A percentile compares a stretch with the other conserved stretches of the same genome.
Conservation (phyloP, 2,888 invertebrate genomes). For the Hipparchia semele region DNA sequence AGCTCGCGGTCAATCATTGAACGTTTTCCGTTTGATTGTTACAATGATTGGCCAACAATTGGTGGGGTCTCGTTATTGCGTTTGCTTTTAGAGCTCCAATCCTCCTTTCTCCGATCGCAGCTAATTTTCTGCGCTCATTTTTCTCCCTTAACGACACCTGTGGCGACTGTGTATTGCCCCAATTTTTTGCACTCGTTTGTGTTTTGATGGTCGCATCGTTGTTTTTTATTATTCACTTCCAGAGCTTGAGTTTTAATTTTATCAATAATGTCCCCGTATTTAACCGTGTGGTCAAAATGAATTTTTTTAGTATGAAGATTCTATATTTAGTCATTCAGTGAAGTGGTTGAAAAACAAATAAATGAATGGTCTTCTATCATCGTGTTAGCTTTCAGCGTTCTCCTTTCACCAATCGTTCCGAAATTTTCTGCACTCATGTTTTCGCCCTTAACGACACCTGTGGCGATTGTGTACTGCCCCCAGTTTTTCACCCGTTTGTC, state of each 20-base stretch:
- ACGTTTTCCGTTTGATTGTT: slow-evolving; percentile 48
- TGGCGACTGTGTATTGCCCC: slow-evolving; percentile 47
- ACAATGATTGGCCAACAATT: slow-evolving; percentile 51
- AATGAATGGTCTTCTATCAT: background rate
- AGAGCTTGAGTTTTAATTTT: background rate
- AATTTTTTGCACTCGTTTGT: slow-evolving; percentile 50
- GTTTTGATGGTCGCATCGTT: slow-evolving; percentile 50
- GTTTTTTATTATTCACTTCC: background rate
- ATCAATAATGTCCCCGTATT: background rate
- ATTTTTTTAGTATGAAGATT: too few relatives aligned
- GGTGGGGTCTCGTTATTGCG: slow-evolving; percentile 30
- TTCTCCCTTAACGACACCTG: slow-evolving; percentile 58
- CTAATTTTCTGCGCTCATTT: slow-evolving; percentile 44
- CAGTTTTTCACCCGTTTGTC: slow-evolving; percentile 53
- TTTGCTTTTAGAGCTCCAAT: slow-evolving; percentile 24
- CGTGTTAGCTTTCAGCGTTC: background rate
- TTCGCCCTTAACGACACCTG: slow-evolving; percentile 58
- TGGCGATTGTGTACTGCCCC: slow-evolving; percentile 47
- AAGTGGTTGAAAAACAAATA: too few relatives aligned
- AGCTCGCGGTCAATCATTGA: slow-evolving; percentile 51
- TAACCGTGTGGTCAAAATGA: too few relatives aligned
- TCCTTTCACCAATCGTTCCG: slow-evolving; percentile 27
- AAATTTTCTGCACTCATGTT: slow-evolving; percentile 44
- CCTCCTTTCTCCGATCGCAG: slow-evolving; percentile 27
- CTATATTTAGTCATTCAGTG: too few relatives aligned